Evolutionary conservation across 2,113 vertebrate species (phyloP).

Genomic region (Carassius gibelio): DNA sequence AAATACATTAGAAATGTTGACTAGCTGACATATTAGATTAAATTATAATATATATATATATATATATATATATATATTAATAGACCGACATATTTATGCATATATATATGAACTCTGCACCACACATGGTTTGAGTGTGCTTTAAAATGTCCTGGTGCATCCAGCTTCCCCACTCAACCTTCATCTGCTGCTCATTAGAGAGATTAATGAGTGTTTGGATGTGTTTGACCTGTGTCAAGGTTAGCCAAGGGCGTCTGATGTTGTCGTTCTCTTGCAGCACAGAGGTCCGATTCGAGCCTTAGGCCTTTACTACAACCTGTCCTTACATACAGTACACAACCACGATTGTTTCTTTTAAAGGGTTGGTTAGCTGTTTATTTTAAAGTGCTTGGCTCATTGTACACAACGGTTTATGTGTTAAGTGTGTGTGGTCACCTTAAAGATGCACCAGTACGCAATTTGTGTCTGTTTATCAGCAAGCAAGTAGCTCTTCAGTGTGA

Average conservation of each 20-base stretch:
- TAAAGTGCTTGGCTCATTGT: background rate
- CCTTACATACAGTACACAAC: background rate
- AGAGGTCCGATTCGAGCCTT: background rate
- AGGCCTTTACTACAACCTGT: background rate
- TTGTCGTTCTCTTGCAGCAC: background rate
- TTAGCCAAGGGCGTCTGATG: conserved; percentile 17
- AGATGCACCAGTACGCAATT: background rate
- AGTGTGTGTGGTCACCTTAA: conserved; percentile 21
- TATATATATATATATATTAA: too few relatives aligned
- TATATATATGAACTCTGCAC: too few relatives aligned
- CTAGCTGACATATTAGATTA: too few relatives aligned
- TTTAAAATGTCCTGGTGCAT: too few relatives aligned
- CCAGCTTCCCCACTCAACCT: too few relatives aligned
- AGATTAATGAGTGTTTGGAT: background rate
- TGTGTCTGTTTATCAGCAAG: background rate
- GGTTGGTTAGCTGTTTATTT: background rate
- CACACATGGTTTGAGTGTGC: too few relatives aligned
- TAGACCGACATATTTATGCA: too few relatives aligned
- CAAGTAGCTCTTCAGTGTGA: background rate
- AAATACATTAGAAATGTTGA: too few relatives aligned
- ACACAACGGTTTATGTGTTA: background rate
- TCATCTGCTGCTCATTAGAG: too few relatives aligned
- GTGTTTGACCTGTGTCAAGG: conserved; percentile 8
- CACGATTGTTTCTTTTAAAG: background rate
- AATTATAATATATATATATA: too few relatives aligned